Conservation (phyloP, 2,888 invertebrate species). For the Apamea epomidion region DNA sequence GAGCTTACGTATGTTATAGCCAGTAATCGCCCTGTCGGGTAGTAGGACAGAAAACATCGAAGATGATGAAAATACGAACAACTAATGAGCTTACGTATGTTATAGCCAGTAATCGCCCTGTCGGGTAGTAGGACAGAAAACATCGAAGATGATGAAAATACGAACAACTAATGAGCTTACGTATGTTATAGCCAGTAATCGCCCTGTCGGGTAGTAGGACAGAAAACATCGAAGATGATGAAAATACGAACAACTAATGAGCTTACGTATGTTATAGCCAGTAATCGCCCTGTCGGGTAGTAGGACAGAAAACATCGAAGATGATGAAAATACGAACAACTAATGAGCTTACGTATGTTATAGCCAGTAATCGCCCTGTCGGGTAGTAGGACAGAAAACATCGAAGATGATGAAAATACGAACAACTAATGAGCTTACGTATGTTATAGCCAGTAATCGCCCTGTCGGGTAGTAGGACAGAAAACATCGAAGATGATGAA, state of each 20-base stretch:
- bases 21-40: not conserved
- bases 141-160: not conserved
- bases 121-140: not conserved
- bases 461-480: not conserved
- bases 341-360: not conserved
- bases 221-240: not conserved
- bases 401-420: not conserved
- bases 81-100: not conserved
- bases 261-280: not conserved
- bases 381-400: not conserved
- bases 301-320: not conserved
- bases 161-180: not conserved
- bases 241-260: not conserved
- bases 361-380: not conserved
- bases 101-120: not conserved
- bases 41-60: not conserved
- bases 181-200: not conserved
- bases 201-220: not conserved
- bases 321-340: not conserved
- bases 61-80: not conserved
- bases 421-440: not conserved
- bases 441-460: not conserved
- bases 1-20: not conserved
- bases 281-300: not conserved
- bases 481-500: not conserved